phyloP scores from a whole-genome alignment of 30 jellyfish, hydroid and myxozoan species.

The Haliclystus octoradiatus region DNA sequence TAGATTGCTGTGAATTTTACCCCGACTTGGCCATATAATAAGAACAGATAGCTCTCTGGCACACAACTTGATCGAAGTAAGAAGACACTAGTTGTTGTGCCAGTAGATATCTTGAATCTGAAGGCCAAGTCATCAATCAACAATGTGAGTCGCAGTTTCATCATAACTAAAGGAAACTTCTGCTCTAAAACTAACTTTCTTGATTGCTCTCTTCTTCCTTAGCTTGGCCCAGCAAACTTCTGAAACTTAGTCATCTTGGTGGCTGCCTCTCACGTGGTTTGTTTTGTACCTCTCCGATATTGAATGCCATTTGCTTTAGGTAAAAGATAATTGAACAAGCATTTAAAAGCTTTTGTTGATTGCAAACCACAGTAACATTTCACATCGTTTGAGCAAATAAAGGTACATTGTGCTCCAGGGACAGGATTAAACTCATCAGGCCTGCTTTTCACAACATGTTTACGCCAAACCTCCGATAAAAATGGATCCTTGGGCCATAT shows the following conservation, averaged over 20 bases:
- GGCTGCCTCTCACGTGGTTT: too few relatives aligned
- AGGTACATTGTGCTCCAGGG: not conserved
- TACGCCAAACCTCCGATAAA: conserved; percentile 4
- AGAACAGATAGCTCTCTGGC: conserved; percentile 27
- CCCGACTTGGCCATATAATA: conserved; percentile 57
- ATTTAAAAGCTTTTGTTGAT: conserved; percentile 4
- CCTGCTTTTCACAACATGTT: conserved; percentile 8
- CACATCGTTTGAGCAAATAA: conserved; percentile 33
- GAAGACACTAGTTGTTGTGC: conserved; percentile 19
- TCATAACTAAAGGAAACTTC: too few relatives aligned
- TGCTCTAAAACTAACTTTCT: too few relatives aligned
- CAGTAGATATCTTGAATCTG: conserved; percentile 29
- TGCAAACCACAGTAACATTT: too few relatives aligned
- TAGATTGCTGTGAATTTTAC: conserved; percentile 14
- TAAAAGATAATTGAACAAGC: conserved; percentile 3
- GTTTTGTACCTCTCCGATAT: too few relatives aligned
- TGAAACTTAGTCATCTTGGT: too few relatives aligned
- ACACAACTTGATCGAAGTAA: conserved; percentile 38
- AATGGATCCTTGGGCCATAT: conserved; percentile 4
- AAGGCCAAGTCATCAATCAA: conserved; percentile 43
- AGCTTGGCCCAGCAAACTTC: too few relatives aligned
- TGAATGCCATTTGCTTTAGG: too few relatives aligned
- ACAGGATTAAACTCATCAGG: conserved; percentile 13
- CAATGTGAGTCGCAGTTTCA: conserved; percentile 23
- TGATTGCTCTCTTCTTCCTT: too few relatives aligned